Evolutionary conservation across 2,888 invertebrate species (phyloP), one percentile per base, ranked within the genome.

Genomic region (Ernsta delagoae): DNA sequence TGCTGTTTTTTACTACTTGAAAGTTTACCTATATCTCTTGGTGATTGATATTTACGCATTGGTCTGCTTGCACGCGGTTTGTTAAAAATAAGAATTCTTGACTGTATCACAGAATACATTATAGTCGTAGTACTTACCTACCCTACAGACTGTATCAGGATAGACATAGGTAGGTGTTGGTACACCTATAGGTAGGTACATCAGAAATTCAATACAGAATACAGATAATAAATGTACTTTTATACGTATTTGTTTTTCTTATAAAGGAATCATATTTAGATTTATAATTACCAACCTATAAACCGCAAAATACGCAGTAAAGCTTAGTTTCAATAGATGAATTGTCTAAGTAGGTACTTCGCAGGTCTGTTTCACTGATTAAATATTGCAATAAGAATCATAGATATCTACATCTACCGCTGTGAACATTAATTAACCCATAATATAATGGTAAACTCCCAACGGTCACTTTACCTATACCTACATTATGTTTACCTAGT

Each of bases 71-170:
- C 9, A 39, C 5, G 16, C 50, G 8, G 4, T 36, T 50, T 43
- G 43, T 43, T 43, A 11, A 16, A 36, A 62, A 62, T 62, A 34
- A 62, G 7, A 60, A 60, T 50, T 50, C 16, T 50, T 16, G 6
- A 50, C 16, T 50, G 12, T 50, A 50, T 50, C 43, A n/a, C n/a
- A n/a, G n/a, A n/a, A n/a, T n/a, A n/a, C n/a, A n/a, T n/a, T n/a
- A n/a, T n/a, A n/a, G n/a, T n/a, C n/a, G n/a, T n/a, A n/a, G n/a
- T n/a, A n/a, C n/a, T n/a, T n/a, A n/a, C n/a, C n/a, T n/a, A n/a
- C n/a, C n/a, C n/a, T n/a, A n/a, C n/a, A n/a, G n/a, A n/a, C n/a
- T n/a, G n/a, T n/a, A n/a, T n/a, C n/a, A n/a, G n/a, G n/a, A n/a
- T n/a, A n/a, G n/a, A n/a, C n/a, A n/a, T n/a, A n/a, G n/a, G n/a